Conservation (phyloP, 2,888 invertebrate species). For the Orchesellides sinensis region DNA sequence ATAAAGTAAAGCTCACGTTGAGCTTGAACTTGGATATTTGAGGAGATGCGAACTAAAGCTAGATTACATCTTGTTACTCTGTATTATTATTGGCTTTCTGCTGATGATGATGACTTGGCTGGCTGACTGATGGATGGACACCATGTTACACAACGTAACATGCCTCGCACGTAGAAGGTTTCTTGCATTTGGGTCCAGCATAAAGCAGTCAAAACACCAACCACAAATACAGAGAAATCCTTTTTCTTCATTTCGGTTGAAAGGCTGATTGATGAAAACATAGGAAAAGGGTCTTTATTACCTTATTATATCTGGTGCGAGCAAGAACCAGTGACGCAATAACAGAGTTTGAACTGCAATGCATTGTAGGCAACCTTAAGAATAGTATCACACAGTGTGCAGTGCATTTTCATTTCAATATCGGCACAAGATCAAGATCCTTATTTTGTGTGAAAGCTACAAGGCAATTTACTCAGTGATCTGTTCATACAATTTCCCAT, state of each 20-base stretch:
- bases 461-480: constrained; percentile 22
- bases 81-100: neutral
- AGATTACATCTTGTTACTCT: neutral
- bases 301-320: constrained; percentile 3
- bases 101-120: constrained; percentile 3
- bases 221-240: neutral
- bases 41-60: neutral
- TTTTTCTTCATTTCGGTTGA: constrained; percentile 18
- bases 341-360: neutral
- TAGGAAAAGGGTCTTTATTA: constrained; percentile 42
- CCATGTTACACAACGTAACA: too few relatives aligned
- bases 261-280: constrained; percentile 54
- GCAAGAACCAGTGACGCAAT: neutral
- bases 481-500: constrained; percentile 6
- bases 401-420: neutral
- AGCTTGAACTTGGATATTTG: neutral
- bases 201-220: too few relatives aligned
- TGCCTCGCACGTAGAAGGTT: too few relatives aligned
- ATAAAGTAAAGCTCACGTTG: neutral
- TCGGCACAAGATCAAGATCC: constrained; percentile 13
- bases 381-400: neutral
- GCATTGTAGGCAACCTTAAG: neutral
- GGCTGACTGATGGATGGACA: neutral
- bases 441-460: constrained; percentile 16
- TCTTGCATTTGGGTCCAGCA: too few relatives aligned